Conservation (phyloP, 1,140 invertebrate species). For the Anagrus nilaparvatae region DNA sequence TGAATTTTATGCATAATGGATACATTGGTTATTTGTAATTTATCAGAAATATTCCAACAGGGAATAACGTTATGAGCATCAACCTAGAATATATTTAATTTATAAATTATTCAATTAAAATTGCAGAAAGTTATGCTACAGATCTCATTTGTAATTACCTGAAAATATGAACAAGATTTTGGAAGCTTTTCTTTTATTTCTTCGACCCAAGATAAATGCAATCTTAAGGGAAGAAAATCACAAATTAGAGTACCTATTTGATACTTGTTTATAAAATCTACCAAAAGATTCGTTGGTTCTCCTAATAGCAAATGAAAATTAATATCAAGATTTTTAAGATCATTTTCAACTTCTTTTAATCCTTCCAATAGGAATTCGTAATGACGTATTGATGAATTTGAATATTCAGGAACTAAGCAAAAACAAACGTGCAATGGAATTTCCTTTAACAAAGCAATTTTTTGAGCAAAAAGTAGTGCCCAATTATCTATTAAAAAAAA, state of each 20-base stretch:
- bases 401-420: slow-evolving; percentile 68
- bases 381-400: slow-evolving; percentile 71
- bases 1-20: slow-evolving; percentile 82
- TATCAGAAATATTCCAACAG: slow-evolving; percentile 74
- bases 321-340: slow-evolving; percentile 66
- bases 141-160: slow-evolving; percentile 48
- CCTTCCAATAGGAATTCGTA: slow-evolving; percentile 70
- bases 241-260: slow-evolving; percentile 71
- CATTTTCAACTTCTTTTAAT: slow-evolving; percentile 58
- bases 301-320: slow-evolving; percentile 70
- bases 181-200: slow-evolving; percentile 59
- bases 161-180: slow-evolving; percentile 61
- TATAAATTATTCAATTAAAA: not conserved
- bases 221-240: slow-evolving; percentile 71
- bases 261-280: slow-evolving; percentile 57
- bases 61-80: slow-evolving; percentile 84
- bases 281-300: slow-evolving; percentile 55
- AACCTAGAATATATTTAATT: slow-evolving; percentile 40
- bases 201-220: slow-evolving; percentile 59
- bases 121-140: too few species aligned
- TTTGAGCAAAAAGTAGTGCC: slow-evolving; percentile 79
- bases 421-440: slow-evolving; percentile 76
- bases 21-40: slow-evolving; percentile 75
- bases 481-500: slow-evolving; percentile 63
- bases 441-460: slow-evolving; percentile 68